Evolutionary conservation across 2,888 invertebrate species (phyloP).

Genomic region (Piscicola geometra): DNA sequence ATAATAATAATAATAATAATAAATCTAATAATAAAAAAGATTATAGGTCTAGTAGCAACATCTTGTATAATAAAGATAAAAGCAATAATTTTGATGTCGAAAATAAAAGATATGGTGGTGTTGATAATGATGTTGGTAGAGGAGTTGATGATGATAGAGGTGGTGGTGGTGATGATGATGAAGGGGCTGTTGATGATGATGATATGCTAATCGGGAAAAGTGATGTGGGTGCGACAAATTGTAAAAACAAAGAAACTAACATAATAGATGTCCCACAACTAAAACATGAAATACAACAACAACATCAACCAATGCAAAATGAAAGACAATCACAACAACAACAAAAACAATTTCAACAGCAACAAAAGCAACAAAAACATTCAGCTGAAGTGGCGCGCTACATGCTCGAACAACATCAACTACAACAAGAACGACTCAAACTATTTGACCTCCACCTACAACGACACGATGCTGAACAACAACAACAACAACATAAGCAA

Average conservation of each 20-base stretch:
- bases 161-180: too few relatives aligned
- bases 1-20: too few relatives aligned
- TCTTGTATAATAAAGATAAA: too few relatives aligned
- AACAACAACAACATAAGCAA: too few relatives aligned
- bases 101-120: too few relatives aligned
- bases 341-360: not conserved
- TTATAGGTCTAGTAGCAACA: too few relatives aligned
- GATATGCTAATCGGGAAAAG: too few relatives aligned
- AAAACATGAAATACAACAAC: not conserved
- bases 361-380: not conserved
- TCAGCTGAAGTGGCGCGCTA: not conserved
- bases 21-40: too few relatives aligned
- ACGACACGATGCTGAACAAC: not conserved
- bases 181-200: too few relatives aligned
- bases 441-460: not conserved
- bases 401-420: not conserved
- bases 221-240: too few relatives aligned
- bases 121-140: not conserved
- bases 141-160: not conserved
- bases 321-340: not conserved
- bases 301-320: not conserved
- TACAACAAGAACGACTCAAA: constrained; percentile 3
- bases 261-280: not conserved
- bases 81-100: too few relatives aligned
- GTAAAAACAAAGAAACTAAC: too few relatives aligned